These are phyloP conservation scores for Sinotaia quadrata DNA, from an alignment of 2,888 invertebrate species.

Conservation along the genomic window DNA sequence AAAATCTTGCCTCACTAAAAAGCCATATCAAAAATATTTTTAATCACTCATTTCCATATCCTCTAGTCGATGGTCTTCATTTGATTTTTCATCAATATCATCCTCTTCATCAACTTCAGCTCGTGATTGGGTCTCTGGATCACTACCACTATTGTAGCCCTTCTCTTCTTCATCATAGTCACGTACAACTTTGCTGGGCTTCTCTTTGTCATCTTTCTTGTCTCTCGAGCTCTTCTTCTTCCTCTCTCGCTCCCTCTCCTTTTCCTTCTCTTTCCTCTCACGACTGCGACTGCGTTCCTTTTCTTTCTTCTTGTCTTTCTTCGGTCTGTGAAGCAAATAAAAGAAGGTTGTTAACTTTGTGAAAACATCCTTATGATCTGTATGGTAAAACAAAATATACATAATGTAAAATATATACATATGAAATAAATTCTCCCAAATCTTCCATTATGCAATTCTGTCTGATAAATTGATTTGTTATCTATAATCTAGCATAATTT, in stretches of 20 bases:
- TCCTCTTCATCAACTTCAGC: slow-evolving; percentile 22
- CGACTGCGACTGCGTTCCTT: slow-evolving; percentile 41
- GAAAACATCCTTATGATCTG: too few species aligned
- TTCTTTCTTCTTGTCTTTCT: slow-evolving; percentile 44
- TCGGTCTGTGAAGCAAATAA: slow-evolving; percentile 33
- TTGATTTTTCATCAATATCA: slow-evolving; percentile 10
- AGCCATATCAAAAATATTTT: too few species aligned
- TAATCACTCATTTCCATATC: slow-evolving; percentile 67
- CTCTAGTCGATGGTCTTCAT: slow-evolving; percentile 53
- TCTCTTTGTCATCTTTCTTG: slow-evolving; percentile 38
- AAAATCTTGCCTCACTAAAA: too few species aligned
- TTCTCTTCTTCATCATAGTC: slow-evolving; percentile 64
- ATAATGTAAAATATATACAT: too few species aligned
- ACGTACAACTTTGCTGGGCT: slow-evolving; percentile 42
- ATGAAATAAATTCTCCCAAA: too few species aligned
- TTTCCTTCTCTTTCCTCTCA: slow-evolving; percentile 41
- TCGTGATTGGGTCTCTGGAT: slow-evolving; percentile 29
- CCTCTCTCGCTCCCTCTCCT: slow-evolving; percentile 47
- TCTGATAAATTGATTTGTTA: too few species aligned
- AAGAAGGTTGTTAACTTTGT: background rate
- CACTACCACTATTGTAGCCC: slow-evolving; percentile 43
- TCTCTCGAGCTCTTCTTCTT: slow-evolving; percentile 43
- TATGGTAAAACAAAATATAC: too few species aligned
- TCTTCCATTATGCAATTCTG: too few species aligned
- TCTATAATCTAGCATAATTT: too few species aligned